These are phyloP conservation scores for Lonchura striata DNA, from an alignment of 2,113 vertebrate species.

Conservation along the genomic window DNA sequence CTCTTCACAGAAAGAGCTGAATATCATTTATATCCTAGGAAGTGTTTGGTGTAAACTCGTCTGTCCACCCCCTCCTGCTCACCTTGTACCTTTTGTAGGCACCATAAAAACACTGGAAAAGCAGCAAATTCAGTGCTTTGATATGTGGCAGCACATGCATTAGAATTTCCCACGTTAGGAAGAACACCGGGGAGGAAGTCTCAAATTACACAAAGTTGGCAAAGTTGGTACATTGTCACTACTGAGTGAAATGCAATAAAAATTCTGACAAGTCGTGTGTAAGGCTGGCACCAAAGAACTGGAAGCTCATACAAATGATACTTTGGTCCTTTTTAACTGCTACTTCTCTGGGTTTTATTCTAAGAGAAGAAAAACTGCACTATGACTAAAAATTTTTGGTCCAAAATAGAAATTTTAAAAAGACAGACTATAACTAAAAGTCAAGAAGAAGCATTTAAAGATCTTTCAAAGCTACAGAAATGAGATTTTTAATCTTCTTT, in stretches of 20 bases:
- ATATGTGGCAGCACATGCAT: background rate
- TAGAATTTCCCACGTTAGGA: background rate
- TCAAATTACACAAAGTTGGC: background rate
- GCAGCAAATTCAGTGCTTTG: background rate
- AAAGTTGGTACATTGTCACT: background rate
- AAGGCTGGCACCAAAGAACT: background rate
- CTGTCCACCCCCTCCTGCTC: background rate
- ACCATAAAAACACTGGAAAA: background rate
- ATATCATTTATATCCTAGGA: background rate
- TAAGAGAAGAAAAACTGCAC: background rate
- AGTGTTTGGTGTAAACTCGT: background rate
- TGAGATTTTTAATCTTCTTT: background rate
- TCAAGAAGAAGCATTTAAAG: background rate
- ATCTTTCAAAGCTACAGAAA: background rate
- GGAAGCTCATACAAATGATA: background rate
- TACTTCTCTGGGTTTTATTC: background rate
- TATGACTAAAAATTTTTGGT: background rate
- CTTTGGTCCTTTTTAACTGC: background rate
- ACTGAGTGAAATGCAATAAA: background rate
- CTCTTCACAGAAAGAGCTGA: background rate
- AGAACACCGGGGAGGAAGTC: background rate
- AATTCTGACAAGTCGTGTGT: rapidly evolving
- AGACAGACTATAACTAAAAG: background rate
- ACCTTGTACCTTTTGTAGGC: background rate
- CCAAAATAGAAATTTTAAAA: background rate